Percentiles rank a stretch among this genome's conserved stretches.
phyloP scores from a whole-genome alignment of 2,888 invertebrate species.

The Microchrysa polita region DNA sequence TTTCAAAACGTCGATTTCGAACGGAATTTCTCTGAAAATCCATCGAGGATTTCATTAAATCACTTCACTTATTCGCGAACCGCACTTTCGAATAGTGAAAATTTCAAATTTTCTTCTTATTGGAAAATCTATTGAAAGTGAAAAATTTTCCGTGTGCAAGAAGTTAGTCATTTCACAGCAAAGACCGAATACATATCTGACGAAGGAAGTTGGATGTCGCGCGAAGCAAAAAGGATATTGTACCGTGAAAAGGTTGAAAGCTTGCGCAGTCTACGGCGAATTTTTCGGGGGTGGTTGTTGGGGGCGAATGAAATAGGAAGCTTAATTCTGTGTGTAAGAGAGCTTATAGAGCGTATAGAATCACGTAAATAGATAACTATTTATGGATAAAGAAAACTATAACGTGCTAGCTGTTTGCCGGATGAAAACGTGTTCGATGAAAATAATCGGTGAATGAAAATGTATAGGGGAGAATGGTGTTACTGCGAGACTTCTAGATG shows the following conservation, averaged over 20 bases:
- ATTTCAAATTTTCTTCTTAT: neutral
- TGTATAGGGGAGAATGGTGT: no score
- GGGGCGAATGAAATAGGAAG: neutral
- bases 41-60: no score
- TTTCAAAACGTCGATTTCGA: no score
- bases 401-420: no score
- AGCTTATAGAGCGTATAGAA: neutral
- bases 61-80: no score
- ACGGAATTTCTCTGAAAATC: no score
- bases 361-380: slow-evolving; percentile 9
- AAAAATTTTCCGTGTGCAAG: neutral
- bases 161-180: slow-evolving; percentile 26
- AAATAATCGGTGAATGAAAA: no score
- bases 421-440: no score
- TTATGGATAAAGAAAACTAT: no score
- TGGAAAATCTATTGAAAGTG: neutral
- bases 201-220: neutral
- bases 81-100: no score
- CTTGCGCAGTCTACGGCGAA: slow-evolving; percentile 16
- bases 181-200: slow-evolving; percentile 34
- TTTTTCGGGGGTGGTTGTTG: neutral
- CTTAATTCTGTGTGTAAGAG: neutral
- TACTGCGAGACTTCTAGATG: no score
- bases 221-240: slow-evolving; percentile 23
- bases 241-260: neutral